Percentiles rank a stretch among this genome's conserved stretches.
Evolutionary conservation across 1,140 invertebrate species (phyloP).

Genomic region (Euura lappo): DNA sequence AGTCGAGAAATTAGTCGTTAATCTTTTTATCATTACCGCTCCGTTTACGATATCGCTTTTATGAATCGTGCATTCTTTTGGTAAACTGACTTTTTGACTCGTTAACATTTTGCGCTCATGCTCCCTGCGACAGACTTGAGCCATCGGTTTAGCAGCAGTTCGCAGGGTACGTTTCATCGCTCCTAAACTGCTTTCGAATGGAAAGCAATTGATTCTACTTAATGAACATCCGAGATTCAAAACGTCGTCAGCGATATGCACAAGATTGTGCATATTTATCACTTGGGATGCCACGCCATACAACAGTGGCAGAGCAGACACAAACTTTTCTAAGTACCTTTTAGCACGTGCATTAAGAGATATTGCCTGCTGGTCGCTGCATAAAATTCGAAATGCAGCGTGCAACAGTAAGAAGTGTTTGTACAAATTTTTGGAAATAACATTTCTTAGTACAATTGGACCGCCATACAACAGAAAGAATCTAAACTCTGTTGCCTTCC

Average conservation of each 20-base stretch:
- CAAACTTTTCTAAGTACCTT: slow-evolving; percentile 11
- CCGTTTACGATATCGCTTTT: too few species aligned
- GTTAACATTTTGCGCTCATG: slow-evolving; percentile 11
- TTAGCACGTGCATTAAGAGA: slow-evolving; percentile 3
- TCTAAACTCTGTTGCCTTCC: not conserved
- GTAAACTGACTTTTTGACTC: not conserved
- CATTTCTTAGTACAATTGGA: slow-evolving; percentile 23
- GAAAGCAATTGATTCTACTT: slow-evolving; percentile 19
- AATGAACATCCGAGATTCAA: slow-evolving; percentile 16
- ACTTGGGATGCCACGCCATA: slow-evolving; percentile 18
- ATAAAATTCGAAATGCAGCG: slow-evolving; percentile 21
- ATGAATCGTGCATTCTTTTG: not conserved
- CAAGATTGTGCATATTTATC: slow-evolving; percentile 15
- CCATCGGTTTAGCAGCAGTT: slow-evolving; percentile 12
- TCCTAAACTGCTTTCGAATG: slow-evolving; percentile 20
- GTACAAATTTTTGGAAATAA: slow-evolving; percentile 18
- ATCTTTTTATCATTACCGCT: too few species aligned
- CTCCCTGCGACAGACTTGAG: slow-evolving; percentile 20
- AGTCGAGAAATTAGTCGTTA: too few species aligned
- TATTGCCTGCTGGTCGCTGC: not conserved
- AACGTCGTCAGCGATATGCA: too few species aligned
- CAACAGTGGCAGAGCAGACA: not conserved
- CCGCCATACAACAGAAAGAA: slow-evolving; percentile 8
- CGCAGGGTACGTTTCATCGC: slow-evolving; percentile 13
- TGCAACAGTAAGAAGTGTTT: slow-evolving; percentile 33